Base-by-base conservation (phyloP, 2,797 vertebrate genomes). In the Agapornis canus region DNA sequence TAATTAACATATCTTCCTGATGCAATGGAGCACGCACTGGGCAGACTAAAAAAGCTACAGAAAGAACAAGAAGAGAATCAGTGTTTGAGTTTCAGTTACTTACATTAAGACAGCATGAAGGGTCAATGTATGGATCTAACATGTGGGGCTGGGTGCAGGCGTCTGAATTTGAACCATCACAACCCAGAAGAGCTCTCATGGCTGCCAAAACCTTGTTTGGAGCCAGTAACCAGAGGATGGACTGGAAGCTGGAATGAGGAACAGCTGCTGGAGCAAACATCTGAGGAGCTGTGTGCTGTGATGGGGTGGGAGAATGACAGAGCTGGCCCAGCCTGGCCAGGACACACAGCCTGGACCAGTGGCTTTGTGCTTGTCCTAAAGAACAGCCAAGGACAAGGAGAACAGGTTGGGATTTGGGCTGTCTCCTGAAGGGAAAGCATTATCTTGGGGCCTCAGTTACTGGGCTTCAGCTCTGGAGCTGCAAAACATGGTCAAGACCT, bases 21-120 rank as follows among this genome's bases (percentile, higher is more conserved):
- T 90, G 98, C 98, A 98, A 99, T 97, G 98, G 98, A 98, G 97
- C 97, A 98, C 73, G 98, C 98, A 96, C 98, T 98, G 80, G 98
- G 98, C 92, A 98, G 98, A 98, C 98, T 99, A 98, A 98, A 99
- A 97, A 98, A 99, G 98, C 98, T 99, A 98, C 86, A 97, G 97
- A 97, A 95, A 97, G 95, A 98, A 97, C 92, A 91, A 91, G 94
- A 94, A 97, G 86, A 97, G 80, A 97, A 95, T 89, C 85, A 97
- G 40, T 75, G 25, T 96, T 89, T 84, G 79, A 60, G 90, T 90
- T 86, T 66, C 93, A 68, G 54, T 86, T 83, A 75, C 57, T 88
- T 40, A 42, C 82, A 91, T 60, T 8, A 59, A 94, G 86, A 71
- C 43, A 95, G 61, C 64, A 86, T 1, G n/a, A 94, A 59, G 94